A percentile compares a stretch with the other conserved stretches of the same genome.
Evolutionary conservation across 1,140 invertebrate species (phyloP).

Genomic region (Drosophila gunungcola): DNA sequence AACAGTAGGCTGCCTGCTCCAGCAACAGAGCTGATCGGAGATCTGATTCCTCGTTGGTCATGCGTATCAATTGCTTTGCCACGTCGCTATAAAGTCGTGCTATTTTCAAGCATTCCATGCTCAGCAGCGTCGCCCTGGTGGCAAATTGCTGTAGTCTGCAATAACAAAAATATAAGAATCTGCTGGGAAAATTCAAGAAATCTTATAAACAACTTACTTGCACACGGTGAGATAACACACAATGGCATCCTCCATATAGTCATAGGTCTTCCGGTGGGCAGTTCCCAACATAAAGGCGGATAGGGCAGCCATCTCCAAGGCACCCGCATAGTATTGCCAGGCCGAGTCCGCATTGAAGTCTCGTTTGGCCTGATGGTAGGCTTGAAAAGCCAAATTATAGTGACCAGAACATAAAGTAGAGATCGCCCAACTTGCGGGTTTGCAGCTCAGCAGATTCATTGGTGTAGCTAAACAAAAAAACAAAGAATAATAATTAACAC

Average conservation of each 20-base stretch:
- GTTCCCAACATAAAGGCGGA: conserved; percentile 96
- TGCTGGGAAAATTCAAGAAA: no score
- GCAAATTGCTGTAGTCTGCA: conserved; percentile 94
- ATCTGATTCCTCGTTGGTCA: conserved; percentile 98
- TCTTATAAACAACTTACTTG: conserved; percentile 86
- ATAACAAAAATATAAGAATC: conserved; percentile 2
- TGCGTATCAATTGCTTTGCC: conserved; percentile 95
- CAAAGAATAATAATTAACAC: neutral
- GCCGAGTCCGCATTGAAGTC: conserved; percentile 98
- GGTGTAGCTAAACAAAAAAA: conserved; percentile 88
- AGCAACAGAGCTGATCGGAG: conserved; percentile 95
- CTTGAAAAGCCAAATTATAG: conserved; percentile 95
- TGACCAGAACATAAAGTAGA: conserved; percentile 98
- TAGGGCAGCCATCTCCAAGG: conserved; percentile 97
- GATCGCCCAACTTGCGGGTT: conserved; percentile 95
- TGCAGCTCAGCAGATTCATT: conserved; percentile 97
- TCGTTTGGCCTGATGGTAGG: conserved; percentile 97
- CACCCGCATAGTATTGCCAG: conserved; percentile 98
- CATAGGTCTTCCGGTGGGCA: conserved; percentile 90
- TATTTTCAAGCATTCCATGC: conserved; percentile 93
- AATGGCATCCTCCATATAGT: conserved; percentile 97
- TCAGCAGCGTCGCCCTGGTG: conserved; percentile 94
- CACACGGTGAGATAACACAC: conserved; percentile 95
- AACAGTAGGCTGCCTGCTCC: conserved; percentile 98
- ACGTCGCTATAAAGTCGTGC: conserved; percentile 93